Conservation (phyloP, 1,140 invertebrate genomes). For the Daktulosphaira vitifoliae region DNA sequence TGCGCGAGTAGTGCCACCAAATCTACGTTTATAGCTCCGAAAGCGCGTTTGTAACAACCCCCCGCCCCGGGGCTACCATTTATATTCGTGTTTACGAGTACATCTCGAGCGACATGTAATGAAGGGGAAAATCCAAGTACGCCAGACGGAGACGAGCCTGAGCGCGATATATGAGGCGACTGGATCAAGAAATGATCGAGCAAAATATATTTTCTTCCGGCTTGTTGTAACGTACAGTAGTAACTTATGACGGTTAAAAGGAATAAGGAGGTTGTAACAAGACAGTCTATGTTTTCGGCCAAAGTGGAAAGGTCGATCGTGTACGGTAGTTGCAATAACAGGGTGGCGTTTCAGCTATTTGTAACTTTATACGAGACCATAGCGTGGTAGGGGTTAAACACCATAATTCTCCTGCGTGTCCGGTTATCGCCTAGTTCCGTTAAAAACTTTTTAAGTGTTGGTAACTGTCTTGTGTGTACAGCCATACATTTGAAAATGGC, state of each 20-base stretch:
- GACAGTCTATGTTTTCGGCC: not conserved
- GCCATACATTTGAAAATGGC: slow-evolving; percentile 1
- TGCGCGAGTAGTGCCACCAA: no score
- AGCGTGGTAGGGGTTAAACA: slow-evolving; percentile 8
- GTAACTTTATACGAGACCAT: slow-evolving; percentile 13
- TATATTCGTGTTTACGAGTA: no score
- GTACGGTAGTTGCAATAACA: not conserved
- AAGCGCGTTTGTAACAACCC: no score
- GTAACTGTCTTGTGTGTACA: not conserved
- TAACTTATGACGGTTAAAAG: not conserved
- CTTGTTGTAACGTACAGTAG: not conserved
- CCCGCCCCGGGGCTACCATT: no score
- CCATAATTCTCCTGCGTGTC: slow-evolving; percentile 19
- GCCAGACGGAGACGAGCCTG: no score
- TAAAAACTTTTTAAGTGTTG: slow-evolving; percentile 23
- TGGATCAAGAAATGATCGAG: not conserved
- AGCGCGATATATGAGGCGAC: no score
- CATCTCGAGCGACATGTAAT: no score
- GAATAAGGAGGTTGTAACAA: not conserved
- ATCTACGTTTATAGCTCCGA: no score
- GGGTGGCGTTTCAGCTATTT: slow-evolving; percentile 5
- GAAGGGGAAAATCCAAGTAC: no score
- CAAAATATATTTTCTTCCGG: slow-evolving; percentile 1
- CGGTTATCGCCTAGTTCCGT: slow-evolving; percentile 23
- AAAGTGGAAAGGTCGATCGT: not conserved